These are phyloP conservation scores for Garrulus glandarius DNA, from an alignment of 2,797 vertebrate species.

Conservation along the genomic window DNA sequence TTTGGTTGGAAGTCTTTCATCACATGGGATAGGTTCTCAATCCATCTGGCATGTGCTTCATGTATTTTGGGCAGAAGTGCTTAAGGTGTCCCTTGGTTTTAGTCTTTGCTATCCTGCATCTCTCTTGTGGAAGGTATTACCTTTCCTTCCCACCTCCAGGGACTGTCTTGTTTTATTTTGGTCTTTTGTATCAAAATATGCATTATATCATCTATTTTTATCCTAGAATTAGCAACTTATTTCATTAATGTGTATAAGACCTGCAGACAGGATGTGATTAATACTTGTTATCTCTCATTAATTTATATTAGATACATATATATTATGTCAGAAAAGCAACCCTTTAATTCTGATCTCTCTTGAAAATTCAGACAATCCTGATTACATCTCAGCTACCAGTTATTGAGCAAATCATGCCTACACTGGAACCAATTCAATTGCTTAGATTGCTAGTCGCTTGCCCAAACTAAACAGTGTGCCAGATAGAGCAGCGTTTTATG, in stretches of 20 bases:
- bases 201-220: neutral
- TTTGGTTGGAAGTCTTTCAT: neutral
- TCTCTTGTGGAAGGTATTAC: neutral
- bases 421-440: neutral
- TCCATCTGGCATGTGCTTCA: rapidly evolving
- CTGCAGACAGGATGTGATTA: neutral
- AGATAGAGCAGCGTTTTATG: neutral
- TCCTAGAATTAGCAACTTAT: neutral
- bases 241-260: neutral
- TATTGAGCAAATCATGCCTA: neutral
- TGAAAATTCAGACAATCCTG: neutral
- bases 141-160: neutral
- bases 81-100: neutral
- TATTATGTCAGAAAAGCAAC: neutral
- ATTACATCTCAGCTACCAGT: neutral
- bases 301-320: neutral
- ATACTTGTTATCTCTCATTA: neutral
- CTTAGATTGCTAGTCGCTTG: neutral
- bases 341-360: neutral
- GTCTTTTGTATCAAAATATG: neutral
- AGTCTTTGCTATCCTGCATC: neutral
- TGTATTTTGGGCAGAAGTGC: neutral
- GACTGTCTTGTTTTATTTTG: neutral
- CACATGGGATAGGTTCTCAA: neutral
- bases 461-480: neutral